These are phyloP conservation scores for Gallinago paraguaiae DNA, from an alignment of 2,113 vertebrate genomes.

Conservation along the genomic window DNA sequence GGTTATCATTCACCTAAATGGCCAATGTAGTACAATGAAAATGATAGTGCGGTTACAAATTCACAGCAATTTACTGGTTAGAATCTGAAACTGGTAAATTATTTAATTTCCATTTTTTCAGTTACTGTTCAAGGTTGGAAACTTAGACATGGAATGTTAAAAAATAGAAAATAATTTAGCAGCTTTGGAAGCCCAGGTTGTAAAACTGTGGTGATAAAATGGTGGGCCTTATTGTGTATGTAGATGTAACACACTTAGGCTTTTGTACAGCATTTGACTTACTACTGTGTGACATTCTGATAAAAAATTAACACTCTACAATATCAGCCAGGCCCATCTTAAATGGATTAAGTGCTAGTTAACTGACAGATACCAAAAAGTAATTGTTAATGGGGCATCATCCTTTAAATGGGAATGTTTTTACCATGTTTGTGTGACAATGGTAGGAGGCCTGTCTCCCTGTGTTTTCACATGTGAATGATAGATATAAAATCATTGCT, in stretches of 20 bases:
- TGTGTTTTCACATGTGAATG: background rate
- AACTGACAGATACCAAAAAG: background rate
- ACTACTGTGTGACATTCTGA: background rate
- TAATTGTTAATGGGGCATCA: background rate
- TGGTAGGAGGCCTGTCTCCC: background rate
- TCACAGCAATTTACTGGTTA: slow-evolving; percentile 63
- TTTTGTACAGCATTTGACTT: background rate
- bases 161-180: slow-evolving; percentile 13
- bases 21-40: slow-evolving; percentile 69
- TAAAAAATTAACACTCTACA: slow-evolving; percentile 25
- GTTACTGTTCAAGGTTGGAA: slow-evolving; percentile 57
- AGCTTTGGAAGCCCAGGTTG: background rate
- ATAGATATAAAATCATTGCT: background rate
- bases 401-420: background rate
- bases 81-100: slow-evolving; percentile 66
- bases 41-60: slow-evolving; percentile 57
- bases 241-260: background rate
- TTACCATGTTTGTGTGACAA: background rate
- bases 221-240: background rate
- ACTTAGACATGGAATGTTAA: slow-evolving; percentile 1
- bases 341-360: background rate
- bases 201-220: slow-evolving; percentile 8
- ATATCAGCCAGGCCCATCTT: slow-evolving; percentile 23
- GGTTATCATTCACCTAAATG: slow-evolving; percentile 69
- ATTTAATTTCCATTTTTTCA: slow-evolving; percentile 67